Evolutionary conservation across 2,113 vertebrate species (phyloP).

Genomic region (Hirundichthys speculiger): DNA sequence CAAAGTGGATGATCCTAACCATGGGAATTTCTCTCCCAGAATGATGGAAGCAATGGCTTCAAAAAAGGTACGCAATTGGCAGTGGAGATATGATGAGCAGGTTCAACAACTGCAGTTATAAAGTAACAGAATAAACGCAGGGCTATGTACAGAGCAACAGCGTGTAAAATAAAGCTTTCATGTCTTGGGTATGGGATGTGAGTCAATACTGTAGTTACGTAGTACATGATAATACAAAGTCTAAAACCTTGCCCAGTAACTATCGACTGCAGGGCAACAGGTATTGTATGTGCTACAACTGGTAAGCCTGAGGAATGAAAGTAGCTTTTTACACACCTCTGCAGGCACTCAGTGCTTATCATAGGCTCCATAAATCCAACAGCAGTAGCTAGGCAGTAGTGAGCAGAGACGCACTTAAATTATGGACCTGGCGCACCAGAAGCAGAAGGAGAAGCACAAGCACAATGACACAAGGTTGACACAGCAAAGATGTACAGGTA

Average conservation of each 20-base stretch:
- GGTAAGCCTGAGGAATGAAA: slow-evolving; percentile 44
- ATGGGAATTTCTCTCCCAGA: slow-evolving; percentile 22
- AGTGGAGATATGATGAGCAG: slow-evolving; percentile 13
- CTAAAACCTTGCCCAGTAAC: slow-evolving; percentile 36
- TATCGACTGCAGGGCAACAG: slow-evolving; percentile 25
- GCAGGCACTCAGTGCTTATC: slow-evolving; percentile 63
- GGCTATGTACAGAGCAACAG: not conserved
- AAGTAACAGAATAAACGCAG: slow-evolving; percentile 2
- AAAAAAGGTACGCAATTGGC: slow-evolving; percentile 6
- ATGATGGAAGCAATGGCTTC: slow-evolving; percentile 12
- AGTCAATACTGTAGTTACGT: slow-evolving; percentile 11
- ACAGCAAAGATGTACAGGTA: slow-evolving; percentile 49
- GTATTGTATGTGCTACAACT: slow-evolving; percentile 43
- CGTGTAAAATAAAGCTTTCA: slow-evolving; percentile 2
- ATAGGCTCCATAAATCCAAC: slow-evolving; percentile 66
- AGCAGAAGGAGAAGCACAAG: slow-evolving; percentile 40
- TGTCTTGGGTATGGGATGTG: slow-evolving; percentile 14
- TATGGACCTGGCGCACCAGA: slow-evolving; percentile 58
- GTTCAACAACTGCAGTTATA: slow-evolving; percentile 3
- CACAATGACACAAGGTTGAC: slow-evolving; percentile 45
- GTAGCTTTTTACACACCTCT: slow-evolving; percentile 57
- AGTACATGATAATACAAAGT: not conserved
- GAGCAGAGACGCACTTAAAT: slow-evolving; percentile 50
- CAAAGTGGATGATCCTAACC: slow-evolving; percentile 8
- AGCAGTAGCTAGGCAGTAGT: slow-evolving; percentile 48